A percentile compares a stretch with the other conserved stretches of the same genome.
Evolutionary conservation across 1,140 invertebrate species (phyloP).

Genomic region (Lamellibrachia luymesi): DNA sequence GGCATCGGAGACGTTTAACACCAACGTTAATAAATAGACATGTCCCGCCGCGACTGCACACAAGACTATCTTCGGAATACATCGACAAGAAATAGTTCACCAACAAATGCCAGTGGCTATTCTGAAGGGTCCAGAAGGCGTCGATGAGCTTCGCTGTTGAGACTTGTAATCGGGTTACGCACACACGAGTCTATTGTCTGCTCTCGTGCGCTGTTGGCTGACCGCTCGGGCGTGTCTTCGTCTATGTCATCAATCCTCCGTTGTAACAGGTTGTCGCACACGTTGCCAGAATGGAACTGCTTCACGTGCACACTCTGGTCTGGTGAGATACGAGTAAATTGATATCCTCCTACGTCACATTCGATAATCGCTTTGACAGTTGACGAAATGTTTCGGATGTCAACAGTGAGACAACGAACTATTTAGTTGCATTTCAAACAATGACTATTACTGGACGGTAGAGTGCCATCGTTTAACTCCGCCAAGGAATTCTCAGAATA

Average conservation of each 20-base stretch:
- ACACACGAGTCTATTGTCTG: not conserved
- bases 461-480: not conserved
- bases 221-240: not conserved
- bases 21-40: not conserved
- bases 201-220: not conserved
- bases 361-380: not conserved
- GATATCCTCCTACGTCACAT: not conserved
- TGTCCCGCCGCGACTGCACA: not conserved
- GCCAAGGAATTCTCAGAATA: not conserved
- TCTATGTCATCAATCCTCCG: not conserved
- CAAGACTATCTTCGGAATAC: not conserved
- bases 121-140: not conserved
- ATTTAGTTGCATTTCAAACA: not conserved
- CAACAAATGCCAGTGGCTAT: not conserved
- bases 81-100: not conserved
- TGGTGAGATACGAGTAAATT: not conserved
- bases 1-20: not conserved
- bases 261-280: not conserved
- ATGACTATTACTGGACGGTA: not conserved
- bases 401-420: not conserved
- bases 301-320: not conserved
- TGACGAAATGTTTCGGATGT: not conserved
- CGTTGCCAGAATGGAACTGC: not conserved
- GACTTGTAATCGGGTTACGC: conserved; percentile 3
- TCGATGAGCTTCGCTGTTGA: not conserved